phyloP scores from a whole-genome alignment of 2,797 vertebrate species.

The Parauchenoglanis punctatus region DNA sequence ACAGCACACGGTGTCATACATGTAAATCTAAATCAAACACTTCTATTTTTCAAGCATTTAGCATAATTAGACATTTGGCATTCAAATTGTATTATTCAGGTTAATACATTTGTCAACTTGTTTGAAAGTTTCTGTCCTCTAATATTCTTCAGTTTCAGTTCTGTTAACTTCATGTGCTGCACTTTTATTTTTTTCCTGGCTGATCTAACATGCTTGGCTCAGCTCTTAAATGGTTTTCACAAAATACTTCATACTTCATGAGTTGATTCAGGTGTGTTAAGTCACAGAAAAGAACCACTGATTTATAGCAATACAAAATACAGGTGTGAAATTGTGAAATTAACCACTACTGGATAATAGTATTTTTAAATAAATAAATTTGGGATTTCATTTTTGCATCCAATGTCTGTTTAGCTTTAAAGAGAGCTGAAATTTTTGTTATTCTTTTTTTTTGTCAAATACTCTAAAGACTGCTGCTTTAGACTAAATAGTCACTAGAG shows the following conservation, averaged over 20 bases:
- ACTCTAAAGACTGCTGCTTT: not conserved
- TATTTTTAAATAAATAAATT: too few species aligned
- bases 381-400: not conserved
- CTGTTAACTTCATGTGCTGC: not conserved
- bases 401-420: not conserved
- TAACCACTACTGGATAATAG: not conserved
- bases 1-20: not conserved
- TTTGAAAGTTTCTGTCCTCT: not conserved
- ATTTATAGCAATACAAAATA: not conserved
- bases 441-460: not conserved
- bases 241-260: not conserved
- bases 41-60: conserved; percentile 12
- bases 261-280: not conserved
- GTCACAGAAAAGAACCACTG: not conserved
- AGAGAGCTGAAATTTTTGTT: not conserved
- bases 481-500: not conserved
- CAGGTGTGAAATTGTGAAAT: not conserved
- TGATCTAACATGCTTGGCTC: not conserved
- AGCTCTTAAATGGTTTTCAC: not conserved
- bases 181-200: not conserved
- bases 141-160: too few species aligned
- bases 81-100: not conserved
- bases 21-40: conserved; percentile 2
- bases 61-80: conserved; percentile 20
- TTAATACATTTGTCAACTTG: not conserved